phyloP scores from a whole-genome alignment of 2,888 invertebrate genomes.

The Venustoraphidia nigricollis region DNA sequence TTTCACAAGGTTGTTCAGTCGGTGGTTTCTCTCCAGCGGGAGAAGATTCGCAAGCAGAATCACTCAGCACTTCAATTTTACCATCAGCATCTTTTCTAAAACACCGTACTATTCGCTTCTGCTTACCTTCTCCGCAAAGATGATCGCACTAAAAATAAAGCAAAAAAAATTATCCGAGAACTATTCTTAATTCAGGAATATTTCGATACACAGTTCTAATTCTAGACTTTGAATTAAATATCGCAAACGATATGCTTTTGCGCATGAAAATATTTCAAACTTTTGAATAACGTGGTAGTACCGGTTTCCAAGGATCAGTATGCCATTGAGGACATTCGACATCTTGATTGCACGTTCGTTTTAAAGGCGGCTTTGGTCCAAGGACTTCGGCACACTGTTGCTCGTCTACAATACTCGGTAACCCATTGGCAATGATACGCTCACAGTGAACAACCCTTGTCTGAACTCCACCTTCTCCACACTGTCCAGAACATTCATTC shows the following conservation, averaged over 20 bases:
- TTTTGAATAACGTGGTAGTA: constrained; percentile 27
- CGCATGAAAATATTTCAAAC: not conserved
- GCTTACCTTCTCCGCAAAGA: constrained; percentile 80
- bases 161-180: not conserved
- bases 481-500: constrained; percentile 68
- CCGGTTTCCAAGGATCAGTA: constrained; percentile 79
- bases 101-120: constrained; percentile 68
- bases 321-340: constrained; percentile 77
- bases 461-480: constrained; percentile 60
- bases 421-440: constrained; percentile 56
- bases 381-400: constrained; percentile 49
- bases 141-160: constrained; percentile 53
- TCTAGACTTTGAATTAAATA: not conserved
- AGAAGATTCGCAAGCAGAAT: constrained; percentile 36
- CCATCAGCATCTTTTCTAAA: constrained; percentile 45
- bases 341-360: constrained; percentile 60
- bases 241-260: not conserved
- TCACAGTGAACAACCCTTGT: constrained; percentile 64
- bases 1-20: constrained; percentile 49
- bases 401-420: constrained; percentile 56
- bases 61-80: constrained; percentile 48
- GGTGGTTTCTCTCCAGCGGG: constrained; percentile 47
- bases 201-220: not conserved
- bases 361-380: constrained; percentile 52
- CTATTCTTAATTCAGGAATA: not conserved